These are phyloP conservation scores for Plecturocebus donacophilus DNA, from an alignment of 2,113 vertebrate species.

Conservation along the genomic window DNA sequence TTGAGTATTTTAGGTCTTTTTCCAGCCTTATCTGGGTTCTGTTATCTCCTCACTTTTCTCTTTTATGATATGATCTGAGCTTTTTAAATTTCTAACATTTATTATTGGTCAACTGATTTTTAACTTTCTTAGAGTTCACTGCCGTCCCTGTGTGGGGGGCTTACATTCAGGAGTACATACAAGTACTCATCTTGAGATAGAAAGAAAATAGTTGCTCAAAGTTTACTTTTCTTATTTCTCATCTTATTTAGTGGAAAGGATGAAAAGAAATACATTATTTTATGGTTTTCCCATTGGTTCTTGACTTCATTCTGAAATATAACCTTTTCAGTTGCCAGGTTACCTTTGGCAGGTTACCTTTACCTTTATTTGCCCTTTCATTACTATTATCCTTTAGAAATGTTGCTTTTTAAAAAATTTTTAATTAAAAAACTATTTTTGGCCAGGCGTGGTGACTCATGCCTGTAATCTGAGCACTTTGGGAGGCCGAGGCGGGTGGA, in stretches of 20 bases:
- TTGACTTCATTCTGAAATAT: slow-evolving; percentile 20
- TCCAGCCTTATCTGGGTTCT: neutral
- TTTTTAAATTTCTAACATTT: neutral
- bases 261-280: neutral
- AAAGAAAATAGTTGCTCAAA: slow-evolving; percentile 40
- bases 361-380: too few relatives aligned
- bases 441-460: too few relatives aligned
- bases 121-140: neutral
- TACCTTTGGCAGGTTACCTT: neutral
- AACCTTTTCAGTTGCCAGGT: neutral
- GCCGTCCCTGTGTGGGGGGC: neutral
- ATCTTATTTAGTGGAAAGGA: slow-evolving; percentile 11
- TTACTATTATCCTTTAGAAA: neutral
- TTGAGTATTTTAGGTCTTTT: slow-evolving; percentile 18
- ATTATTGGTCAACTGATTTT: neutral
- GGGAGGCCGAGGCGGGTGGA: too few relatives aligned
- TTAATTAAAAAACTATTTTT: neutral
- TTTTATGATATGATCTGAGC: neutral
- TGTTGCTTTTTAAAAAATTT: neutral
- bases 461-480: too few relatives aligned
- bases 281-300: neutral
- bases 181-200: neutral
- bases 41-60: neutral
- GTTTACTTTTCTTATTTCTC: slow-evolving; percentile 47
- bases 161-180: neutral